These are phyloP conservation scores for Salticus scenicus DNA, from an alignment of 2,888 invertebrate genomes.

Conservation along the genomic window DNA sequence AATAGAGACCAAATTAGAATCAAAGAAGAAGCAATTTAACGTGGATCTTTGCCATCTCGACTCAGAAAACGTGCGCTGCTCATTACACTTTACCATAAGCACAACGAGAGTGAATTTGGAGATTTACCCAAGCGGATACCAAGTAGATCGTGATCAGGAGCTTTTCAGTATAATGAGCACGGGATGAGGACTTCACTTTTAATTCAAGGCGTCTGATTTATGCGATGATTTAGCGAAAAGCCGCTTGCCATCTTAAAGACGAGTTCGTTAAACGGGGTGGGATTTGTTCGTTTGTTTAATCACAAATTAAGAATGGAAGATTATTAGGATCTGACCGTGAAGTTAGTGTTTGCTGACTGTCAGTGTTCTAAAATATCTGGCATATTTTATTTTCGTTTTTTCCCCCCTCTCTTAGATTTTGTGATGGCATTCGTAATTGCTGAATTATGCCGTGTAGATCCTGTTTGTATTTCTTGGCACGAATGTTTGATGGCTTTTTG, in stretches of 20 bases:
- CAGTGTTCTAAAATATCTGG: too few species aligned
- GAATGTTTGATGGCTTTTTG: background rate
- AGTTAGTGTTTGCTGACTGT: too few species aligned
- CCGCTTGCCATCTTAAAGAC: background rate
- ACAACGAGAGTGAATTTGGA: background rate
- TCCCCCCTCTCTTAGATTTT: too few species aligned
- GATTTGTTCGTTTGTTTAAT: background rate
- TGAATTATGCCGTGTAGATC: background rate
- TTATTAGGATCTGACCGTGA: background rate
- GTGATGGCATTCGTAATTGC: background rate
- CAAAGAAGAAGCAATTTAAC: too few species aligned
- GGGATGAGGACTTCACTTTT: background rate
- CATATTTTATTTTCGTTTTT: too few species aligned
- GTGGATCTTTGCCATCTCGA: too few species aligned
- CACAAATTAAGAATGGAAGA: background rate
- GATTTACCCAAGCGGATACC: constrained; percentile 1
- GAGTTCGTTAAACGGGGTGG: background rate
- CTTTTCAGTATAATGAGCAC: constrained; percentile 7
- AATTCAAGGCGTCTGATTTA: constrained; percentile 14
- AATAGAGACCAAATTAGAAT: too few species aligned
- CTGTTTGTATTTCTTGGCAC: background rate
- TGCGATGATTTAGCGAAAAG: background rate
- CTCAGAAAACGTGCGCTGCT: background rate
- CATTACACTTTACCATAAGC: background rate
- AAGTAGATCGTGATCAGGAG: constrained; percentile 2